A percentile compares a stretch with the other conserved stretches of the same genome.
phyloP scores from a whole-genome alignment of 2,113 vertebrate genomes.

The Tetrax tetrax region DNA sequence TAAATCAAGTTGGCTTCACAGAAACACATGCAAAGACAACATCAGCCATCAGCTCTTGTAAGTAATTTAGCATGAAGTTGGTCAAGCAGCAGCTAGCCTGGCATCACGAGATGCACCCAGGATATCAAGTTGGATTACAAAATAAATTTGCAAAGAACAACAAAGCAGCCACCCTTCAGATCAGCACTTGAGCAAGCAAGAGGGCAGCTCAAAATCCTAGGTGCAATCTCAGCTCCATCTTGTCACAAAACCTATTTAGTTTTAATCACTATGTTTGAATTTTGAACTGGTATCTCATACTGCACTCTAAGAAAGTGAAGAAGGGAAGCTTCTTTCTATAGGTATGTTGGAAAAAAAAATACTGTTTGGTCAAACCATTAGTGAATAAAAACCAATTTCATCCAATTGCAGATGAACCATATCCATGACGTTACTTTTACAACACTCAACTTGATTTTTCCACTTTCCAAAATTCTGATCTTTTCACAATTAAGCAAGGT shows the following conservation, averaged over 20 bases:
- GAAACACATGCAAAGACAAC: background rate
- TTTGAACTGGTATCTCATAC: background rate
- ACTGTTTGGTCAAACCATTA: background rate
- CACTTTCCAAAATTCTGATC: background rate
- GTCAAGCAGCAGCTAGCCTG: background rate
- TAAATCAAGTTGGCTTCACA: background rate
- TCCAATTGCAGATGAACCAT: background rate
- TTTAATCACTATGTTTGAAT: background rate
- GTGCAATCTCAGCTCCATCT: background rate
- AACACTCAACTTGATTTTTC: background rate
- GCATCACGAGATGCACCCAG: background rate
- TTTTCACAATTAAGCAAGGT: background rate
- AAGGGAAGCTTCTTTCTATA: background rate
- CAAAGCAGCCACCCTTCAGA: background rate
- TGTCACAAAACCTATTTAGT: background rate
- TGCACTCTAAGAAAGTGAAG: background rate
- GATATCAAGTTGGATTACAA: background rate
- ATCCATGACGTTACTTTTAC: background rate
- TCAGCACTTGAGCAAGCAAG: background rate
- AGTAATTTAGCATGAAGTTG: background rate
- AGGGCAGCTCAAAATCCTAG: background rate
- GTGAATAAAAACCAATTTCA: background rate
- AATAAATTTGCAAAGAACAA: background rate
- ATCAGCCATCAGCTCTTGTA: background rate
- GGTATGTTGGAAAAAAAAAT: background rate